Percentiles rank a stretch among this genome's conserved stretches.
phyloP scores from a whole-genome alignment of 2,797 vertebrate species.

The Urosaurus nigricauda region DNA sequence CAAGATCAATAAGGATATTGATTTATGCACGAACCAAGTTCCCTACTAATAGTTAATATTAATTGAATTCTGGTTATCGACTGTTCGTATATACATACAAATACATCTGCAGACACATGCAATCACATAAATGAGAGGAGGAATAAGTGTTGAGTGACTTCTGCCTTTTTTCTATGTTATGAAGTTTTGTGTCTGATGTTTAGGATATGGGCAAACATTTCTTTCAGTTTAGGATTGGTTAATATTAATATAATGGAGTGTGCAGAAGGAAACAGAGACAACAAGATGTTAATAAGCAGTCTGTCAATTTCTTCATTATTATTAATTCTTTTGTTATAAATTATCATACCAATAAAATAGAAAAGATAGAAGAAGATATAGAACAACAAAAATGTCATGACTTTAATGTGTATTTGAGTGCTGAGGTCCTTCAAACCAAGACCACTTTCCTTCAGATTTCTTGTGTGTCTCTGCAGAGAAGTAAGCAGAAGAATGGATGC shows the following conservation, averaged over 20 bases:
- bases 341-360: slow-evolving; percentile 15
- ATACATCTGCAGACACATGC: too few relatives aligned
- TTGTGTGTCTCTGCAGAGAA: background rate
- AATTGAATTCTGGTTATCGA: too few relatives aligned
- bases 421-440: background rate
- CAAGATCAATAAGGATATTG: too few relatives aligned
- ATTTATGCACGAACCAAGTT: too few relatives aligned
- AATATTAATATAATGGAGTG: slow-evolving; percentile 27
- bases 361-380: background rate
- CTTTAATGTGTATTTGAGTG: too few relatives aligned
- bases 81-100: too few relatives aligned
- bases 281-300: slow-evolving; percentile 39
- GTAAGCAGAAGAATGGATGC: background rate
- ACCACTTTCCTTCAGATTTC: background rate
- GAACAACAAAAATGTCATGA: background rate
- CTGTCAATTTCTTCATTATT: accelerated
- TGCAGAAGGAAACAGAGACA: slow-evolving; percentile 43
- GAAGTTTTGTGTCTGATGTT: too few relatives aligned
- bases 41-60: too few relatives aligned
- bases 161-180: too few relatives aligned
- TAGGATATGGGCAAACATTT: too few relatives aligned
- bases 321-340: slow-evolving; percentile 9
- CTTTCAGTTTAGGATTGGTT: slow-evolving; percentile 60
- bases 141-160: background rate
- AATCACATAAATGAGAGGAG: too few relatives aligned